Base-by-base conservation (phyloP, 2,113 vertebrate species). In the Eudorcas thomsonii region DNA sequence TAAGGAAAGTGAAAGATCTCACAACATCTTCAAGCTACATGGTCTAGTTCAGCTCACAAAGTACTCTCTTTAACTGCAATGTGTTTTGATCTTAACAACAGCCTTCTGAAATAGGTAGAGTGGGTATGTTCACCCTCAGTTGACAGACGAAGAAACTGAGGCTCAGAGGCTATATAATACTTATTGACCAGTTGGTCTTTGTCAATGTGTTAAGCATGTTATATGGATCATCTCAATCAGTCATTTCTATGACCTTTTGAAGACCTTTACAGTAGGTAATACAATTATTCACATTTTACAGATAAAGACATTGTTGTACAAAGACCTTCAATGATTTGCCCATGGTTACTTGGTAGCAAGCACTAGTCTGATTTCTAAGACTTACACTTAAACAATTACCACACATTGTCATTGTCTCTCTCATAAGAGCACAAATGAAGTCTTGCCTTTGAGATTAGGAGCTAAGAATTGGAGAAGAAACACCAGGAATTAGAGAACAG, bases 201-300 rank as follows among this genome's bases (percentile, higher is more conserved):
- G 59, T 77, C 82, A 96, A 26, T 77, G 25, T 85, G 30, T 54
- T 78, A 82, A 96, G 5, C 19, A 88, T 62, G 14, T 54, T 82
- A 80, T 59, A 74, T 60, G 71, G 15, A 94, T 87, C 57, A 81
- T 90, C 52, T 60, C 52, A 52, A 25, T 94, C 87, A 71, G 7
- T 62, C 25, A 4, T 89, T 26, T 92, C 9, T 60, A 50, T 54
- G 25, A 89, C 13, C 7, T 21, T 92, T 71, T 89, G 50, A 84
- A 71, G 50, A 88, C 25, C 74, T 77, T 78, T 77, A 77, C 48
- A 15, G 6, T 77, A 52, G 30, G 2, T 85, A 92, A 94, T 36
- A 52, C 25, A 97, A 67, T 93, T 85, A 90, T 96, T 96, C 45
- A 80, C 39, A 67, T 55, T 96, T 94, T 81, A 90, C 2, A 74